phyloP scores from a whole-genome alignment of 2,888 invertebrate genomes.

The Petrolisthes manimaculis region DNA sequence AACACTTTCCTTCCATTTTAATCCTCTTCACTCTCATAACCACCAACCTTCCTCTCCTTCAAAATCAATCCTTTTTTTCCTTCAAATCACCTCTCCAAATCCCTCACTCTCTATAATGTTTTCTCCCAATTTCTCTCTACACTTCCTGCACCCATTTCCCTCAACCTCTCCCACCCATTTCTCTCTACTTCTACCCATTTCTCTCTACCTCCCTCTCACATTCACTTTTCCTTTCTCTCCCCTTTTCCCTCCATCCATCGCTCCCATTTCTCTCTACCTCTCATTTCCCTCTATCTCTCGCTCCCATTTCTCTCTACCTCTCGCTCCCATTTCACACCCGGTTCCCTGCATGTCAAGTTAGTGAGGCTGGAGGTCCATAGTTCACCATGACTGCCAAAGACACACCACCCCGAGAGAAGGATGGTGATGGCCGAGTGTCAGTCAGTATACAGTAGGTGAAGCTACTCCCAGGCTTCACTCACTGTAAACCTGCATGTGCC shows the following conservation, averaged over 20 bases:
- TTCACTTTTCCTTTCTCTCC: too few species aligned
- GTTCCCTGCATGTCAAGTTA: conserved; percentile 11
- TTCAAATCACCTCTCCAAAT: too few species aligned
- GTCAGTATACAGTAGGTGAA: background rate
- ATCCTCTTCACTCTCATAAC: too few species aligned
- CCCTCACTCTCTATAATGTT: too few species aligned
- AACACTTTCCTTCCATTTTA: too few species aligned
- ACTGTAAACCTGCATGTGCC: background rate
- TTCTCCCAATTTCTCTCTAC: too few species aligned
- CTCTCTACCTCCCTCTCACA: too few species aligned
- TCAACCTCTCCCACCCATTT: background rate
- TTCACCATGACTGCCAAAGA: conserved; percentile 13
- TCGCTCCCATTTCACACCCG: too few species aligned
- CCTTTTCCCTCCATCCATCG: too few species aligned
- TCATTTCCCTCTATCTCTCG: conserved; percentile 3
- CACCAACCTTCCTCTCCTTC: too few species aligned
- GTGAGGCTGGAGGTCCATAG: background rate
- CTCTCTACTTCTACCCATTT: background rate
- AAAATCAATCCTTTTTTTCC: too few species aligned
- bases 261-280: too few species aligned
- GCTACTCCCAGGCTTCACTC: background rate
- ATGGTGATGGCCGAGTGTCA: background rate
- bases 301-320: background rate
- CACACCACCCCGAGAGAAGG: background rate
- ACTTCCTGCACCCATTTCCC: background rate